Evolutionary conservation across 1,140 invertebrate genomes (phyloP), one percentile per base, ranked within the genome.

Genomic region (Onthophagus taurus): DNA sequence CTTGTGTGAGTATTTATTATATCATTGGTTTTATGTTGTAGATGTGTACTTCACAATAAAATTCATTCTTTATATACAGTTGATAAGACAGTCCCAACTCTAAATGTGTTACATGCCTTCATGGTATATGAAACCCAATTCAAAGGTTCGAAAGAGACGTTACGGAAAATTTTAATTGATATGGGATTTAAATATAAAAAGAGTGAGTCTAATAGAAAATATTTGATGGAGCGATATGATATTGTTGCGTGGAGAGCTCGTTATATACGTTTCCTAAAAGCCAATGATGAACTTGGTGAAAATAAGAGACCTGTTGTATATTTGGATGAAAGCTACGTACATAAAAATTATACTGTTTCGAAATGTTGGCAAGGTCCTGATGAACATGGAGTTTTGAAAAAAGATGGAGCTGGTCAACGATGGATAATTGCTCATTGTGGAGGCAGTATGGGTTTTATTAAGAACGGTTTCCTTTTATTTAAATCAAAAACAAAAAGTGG

Each of bases 381-480:
- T 16, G 30, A 14, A 8, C 20, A 48, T 29, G 51, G 44, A 16
- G 24, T 54, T 9, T 56, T 51, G 47, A 54, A 45, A 50, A 23
- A 34, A 12, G 47, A 56, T 16, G 49, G 48, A 21, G 59, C 57
- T 49, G 53, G 49, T 2, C 16, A 19, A n/a, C n/a, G 19, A 18
- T 30, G 57, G 2, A 43, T 59, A 17, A 54, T 61, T 14, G 48
- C 57, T 8, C 59, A 59, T 47, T 55, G 50, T 14, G 56, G 52
- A 18, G 43, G 45, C 7, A 45, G 48, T 42, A 29, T 30, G 16
- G 50, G 56, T 7, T 57, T 58, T 42, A 30, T 58, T 14, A 45
- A 47, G 14, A 49, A 59, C 30, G 45, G 42, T 7, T 47, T 58
- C 18, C 18, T 53, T 11, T 48, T 49, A 29, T 55, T 49, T 30